A percentile compares a stretch with the other conserved stretches of the same genome.
Evolutionary conservation across 1,140 invertebrate genomes (phyloP).

Genomic region (Ctenoplectra terminalis): DNA sequence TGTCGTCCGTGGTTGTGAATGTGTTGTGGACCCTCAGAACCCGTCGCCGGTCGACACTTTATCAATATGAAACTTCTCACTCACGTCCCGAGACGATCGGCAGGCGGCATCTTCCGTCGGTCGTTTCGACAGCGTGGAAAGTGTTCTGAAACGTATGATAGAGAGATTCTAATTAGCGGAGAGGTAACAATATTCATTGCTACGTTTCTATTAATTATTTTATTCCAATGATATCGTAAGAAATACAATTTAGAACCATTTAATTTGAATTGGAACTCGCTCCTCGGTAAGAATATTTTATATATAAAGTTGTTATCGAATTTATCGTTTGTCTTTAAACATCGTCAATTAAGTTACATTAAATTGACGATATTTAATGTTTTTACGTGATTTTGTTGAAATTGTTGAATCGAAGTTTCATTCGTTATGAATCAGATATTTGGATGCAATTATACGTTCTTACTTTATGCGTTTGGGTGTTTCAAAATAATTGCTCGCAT

Average conservation of each 20-base stretch:
- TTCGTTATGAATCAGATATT: too few species aligned
- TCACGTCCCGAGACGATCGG: constrained; percentile 71
- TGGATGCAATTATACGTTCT: too few species aligned
- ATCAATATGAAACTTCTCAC: constrained; percentile 62
- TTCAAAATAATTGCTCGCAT: neutral
- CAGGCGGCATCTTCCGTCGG: constrained; percentile 67
- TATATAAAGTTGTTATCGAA: too few species aligned
- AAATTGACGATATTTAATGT: too few species aligned
- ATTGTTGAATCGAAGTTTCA: too few species aligned
- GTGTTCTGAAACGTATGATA: constrained; percentile 48
- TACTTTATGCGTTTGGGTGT: neutral
- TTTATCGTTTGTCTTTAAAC: too few species aligned
- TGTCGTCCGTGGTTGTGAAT: constrained; percentile 70
- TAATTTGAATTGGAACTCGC: too few species aligned
- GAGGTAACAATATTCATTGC: too few species aligned
- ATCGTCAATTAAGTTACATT: too few species aligned
- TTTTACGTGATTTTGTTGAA: too few species aligned
- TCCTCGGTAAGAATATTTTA: too few species aligned
- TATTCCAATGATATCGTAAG: neutral
- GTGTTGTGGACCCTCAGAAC: constrained; percentile 35
- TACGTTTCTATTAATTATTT: neutral
- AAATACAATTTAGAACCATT: neutral
- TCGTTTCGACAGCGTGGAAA: constrained; percentile 36
- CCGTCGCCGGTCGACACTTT: constrained; percentile 39
- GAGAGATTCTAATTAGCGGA: too few species aligned